Base-by-base conservation (phyloP, 2,797 vertebrate species). In the Falco cherrug region DNA sequence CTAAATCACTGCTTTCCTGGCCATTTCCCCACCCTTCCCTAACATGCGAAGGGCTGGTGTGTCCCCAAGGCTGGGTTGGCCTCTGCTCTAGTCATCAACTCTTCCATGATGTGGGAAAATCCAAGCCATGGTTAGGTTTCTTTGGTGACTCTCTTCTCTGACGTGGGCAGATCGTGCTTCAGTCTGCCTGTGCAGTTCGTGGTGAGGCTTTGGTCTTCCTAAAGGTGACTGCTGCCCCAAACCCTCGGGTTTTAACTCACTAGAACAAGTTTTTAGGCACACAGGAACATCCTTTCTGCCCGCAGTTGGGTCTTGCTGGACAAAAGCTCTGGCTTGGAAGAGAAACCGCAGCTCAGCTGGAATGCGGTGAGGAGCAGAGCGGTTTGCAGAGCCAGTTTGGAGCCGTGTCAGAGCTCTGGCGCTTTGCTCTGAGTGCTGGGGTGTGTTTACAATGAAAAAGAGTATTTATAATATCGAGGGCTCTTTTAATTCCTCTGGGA, bases 381-480 rank as follows among this genome's bases (percentile, higher is more conserved):
- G 88, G 88, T 91, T 94, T 91, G 92, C 0, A 25, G 94, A 95
- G 95, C 91, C 85, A 87, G 93, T 24, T 81, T 74, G 90, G 94
- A 90, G 93, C 88, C 11, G 3, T 70, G 96, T 80, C 94, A 93
- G 92, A 67, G 89, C 0, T 20, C 75, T 9, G 19, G 77, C 24
- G 11, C 81, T 78, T 70, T 7, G 26, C 81, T 88, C 84, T 1
- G 16, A 92, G 93, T 64, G 79, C 87, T 33, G 96, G 80, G 65
- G 69, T 70, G 86, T 96, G 93, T 95, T 96, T 95, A 94, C 86
- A 93, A 60, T 84, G 90, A 89, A 70, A 79, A 78, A 79, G 89
- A 94, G 63, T 96, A 97, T 97, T 97, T 97, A 95, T 95, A 95
- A 96, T 92, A 80, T 93, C 9, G 21, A 88, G 88, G 91, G 91